Conservation (phyloP, 2,888 invertebrate genomes). For the Phortica okadai region DNA sequence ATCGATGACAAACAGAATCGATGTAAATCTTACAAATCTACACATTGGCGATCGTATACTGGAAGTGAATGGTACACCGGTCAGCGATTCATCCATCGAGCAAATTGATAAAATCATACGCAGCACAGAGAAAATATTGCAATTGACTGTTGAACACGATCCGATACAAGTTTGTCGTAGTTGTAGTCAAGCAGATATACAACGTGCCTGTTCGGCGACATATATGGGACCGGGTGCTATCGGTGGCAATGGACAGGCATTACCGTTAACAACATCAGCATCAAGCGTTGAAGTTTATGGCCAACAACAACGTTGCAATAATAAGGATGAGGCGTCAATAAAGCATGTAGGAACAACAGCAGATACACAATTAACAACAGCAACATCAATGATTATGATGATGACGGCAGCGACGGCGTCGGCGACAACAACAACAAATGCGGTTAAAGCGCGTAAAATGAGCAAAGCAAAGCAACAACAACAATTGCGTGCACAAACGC, state of each 20-base stretch:
- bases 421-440: neutral
- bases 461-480: neutral
- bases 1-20: constrained; percentile 80
- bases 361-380: constrained; percentile 64
- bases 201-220: constrained; percentile 60
- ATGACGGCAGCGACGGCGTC: constrained; percentile 72
- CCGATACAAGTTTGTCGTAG: constrained; percentile 84
- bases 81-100: constrained; percentile 86
- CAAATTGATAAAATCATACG: constrained; percentile 86
- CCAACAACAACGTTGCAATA: constrained; percentile 71
- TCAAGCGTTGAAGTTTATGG: constrained; percentile 69
- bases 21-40: constrained; percentile 87
- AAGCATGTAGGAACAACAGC: constrained; percentile 21
- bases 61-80: constrained; percentile 94
- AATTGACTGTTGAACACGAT: constrained; percentile 93
- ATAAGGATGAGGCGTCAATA: constrained; percentile 77
- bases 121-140: constrained; percentile 84
- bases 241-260: constrained; percentile 44
- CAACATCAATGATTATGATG: constrained; percentile 81
- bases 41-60: constrained; percentile 95
- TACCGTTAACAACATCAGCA: constrained; percentile 69
- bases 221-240: constrained; percentile 61
- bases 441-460: neutral
- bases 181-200: constrained; percentile 77
- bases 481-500: neutral